phyloP scores from a whole-genome alignment of 2,888 invertebrate species.

The Orchesella flavescens region DNA sequence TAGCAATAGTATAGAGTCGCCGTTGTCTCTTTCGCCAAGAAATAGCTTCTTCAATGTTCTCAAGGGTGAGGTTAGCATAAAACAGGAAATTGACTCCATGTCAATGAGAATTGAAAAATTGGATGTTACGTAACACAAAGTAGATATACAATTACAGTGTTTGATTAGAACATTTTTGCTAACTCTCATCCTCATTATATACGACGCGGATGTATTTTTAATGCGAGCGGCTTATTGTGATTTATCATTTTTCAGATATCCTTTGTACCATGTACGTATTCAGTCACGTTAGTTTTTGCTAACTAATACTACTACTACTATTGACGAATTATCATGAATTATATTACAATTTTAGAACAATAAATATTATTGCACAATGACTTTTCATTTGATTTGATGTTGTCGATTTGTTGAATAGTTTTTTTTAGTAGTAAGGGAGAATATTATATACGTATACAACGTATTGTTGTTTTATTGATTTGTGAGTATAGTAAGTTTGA shows the following conservation, averaged over 20 bases:
- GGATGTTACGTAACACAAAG: slow-evolving; percentile 67
- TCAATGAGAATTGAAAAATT: slow-evolving; percentile 70
- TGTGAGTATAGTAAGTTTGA: too few relatives aligned
- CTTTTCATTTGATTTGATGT: too few relatives aligned
- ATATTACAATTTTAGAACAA: too few relatives aligned
- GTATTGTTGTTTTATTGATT: too few relatives aligned
- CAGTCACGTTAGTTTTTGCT: too few relatives aligned
- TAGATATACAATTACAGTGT: not conserved
- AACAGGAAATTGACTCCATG: slow-evolving; percentile 71
- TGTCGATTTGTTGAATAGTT: too few relatives aligned
- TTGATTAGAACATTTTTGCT: not conserved
- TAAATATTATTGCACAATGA: too few relatives aligned
- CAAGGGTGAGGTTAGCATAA: slow-evolving; percentile 67
- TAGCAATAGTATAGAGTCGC: slow-evolving; percentile 65
- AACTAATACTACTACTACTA: too few relatives aligned
- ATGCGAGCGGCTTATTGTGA: slow-evolving; percentile 45
- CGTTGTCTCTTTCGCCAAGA: slow-evolving; percentile 60
- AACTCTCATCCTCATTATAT: slow-evolving; percentile 12
- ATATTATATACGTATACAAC: too few relatives aligned
- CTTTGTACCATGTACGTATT: not conserved
- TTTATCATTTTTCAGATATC: slow-evolving; percentile 20
- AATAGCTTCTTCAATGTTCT: slow-evolving; percentile 64
- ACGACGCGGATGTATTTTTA: slow-evolving; percentile 24
- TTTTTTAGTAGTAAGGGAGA: too few relatives aligned
- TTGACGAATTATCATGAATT: too few relatives aligned